phyloP scores from a whole-genome alignment of 2,113 vertebrate species.

The Eudorcas thomsonii region DNA sequence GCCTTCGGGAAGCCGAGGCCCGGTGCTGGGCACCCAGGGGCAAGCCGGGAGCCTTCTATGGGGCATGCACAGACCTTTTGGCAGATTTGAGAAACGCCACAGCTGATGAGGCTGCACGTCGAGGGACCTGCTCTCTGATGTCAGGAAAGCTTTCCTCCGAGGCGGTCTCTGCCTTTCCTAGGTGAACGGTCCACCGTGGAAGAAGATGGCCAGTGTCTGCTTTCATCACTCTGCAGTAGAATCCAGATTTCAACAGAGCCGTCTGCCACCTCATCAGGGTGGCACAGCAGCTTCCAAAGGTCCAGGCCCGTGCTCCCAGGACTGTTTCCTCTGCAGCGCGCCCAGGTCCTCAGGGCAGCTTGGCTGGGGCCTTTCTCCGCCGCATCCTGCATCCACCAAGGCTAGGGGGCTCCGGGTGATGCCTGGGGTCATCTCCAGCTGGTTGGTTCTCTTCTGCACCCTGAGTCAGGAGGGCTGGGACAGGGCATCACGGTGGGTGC shows the following conservation, averaged over 20 bases:
- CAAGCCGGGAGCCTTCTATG: not conserved
- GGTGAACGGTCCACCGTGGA: accelerated
- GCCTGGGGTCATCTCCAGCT: accelerated
- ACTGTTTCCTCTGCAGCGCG: accelerated
- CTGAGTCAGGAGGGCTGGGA: not conserved
- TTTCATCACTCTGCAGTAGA: not conserved
- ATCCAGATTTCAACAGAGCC: not conserved
- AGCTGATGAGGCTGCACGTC: not conserved
- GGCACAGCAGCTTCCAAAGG: no score
- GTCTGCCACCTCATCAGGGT: not conserved
- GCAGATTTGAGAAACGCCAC: not conserved
- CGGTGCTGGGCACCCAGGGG: accelerated
- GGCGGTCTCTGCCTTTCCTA: not conserved
- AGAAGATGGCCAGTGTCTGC: not conserved
- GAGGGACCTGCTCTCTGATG: no score
- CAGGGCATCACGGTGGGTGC: accelerated
- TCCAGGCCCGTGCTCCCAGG: not conserved
- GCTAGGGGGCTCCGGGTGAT: accelerated
- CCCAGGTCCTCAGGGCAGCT: no score
- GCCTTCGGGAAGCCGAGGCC: not conserved
- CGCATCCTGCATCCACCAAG: accelerated
- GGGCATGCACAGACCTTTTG: accelerated
- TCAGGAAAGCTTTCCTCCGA: not conserved
- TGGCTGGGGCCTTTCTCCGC: not conserved
- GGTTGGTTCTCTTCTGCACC: no score